A percentile compares a stretch with the other conserved stretches of the same genome.
Conservation (phyloP, 2,797 vertebrate genomes). For the Poeciliopsis infans region DNA sequence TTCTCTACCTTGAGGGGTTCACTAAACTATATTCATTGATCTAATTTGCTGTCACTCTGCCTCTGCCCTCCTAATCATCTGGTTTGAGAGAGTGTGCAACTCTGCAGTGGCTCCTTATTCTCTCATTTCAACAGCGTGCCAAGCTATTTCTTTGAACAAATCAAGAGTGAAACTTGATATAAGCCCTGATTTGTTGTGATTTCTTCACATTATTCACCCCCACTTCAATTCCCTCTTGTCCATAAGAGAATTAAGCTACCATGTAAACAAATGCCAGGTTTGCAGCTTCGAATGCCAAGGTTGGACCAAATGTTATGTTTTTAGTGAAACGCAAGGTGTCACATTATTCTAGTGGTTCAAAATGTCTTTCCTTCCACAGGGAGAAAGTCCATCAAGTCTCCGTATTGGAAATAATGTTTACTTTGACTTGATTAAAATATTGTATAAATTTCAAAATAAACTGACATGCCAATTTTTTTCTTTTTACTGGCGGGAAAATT, state of each 20-base stretch:
- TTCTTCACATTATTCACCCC: background rate
- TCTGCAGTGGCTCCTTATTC: background rate
- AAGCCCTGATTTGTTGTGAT: background rate
- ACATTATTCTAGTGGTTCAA: background rate
- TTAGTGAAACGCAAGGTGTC: background rate
- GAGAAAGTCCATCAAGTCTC: background rate
- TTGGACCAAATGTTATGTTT: background rate
- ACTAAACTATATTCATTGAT: slow-evolving; percentile 13
- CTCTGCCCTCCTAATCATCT: slow-evolving; percentile 4
- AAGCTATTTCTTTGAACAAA: slow-evolving; percentile 5
- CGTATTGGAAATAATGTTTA: background rate
- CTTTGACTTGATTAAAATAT: background rate
- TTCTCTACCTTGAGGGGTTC: slow-evolving; percentile 3
- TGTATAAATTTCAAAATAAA: slow-evolving; percentile 11
- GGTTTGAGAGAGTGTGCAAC: background rate
- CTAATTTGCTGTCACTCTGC: slow-evolving; percentile 2
- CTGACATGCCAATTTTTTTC: slow-evolving; percentile 15
- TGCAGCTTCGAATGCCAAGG: too few species aligned
- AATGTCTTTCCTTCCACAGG: background rate
- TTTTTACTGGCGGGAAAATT: slow-evolving; percentile 32
- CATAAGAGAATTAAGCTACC: background rate
- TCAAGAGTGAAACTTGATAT: slow-evolving; percentile 8
- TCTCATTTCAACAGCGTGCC: background rate
- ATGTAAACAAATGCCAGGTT: background rate
- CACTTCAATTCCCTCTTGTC: background rate